Base-by-base conservation (phyloP, 2,113 vertebrate genomes). In the Blennius ocellaris region DNA sequence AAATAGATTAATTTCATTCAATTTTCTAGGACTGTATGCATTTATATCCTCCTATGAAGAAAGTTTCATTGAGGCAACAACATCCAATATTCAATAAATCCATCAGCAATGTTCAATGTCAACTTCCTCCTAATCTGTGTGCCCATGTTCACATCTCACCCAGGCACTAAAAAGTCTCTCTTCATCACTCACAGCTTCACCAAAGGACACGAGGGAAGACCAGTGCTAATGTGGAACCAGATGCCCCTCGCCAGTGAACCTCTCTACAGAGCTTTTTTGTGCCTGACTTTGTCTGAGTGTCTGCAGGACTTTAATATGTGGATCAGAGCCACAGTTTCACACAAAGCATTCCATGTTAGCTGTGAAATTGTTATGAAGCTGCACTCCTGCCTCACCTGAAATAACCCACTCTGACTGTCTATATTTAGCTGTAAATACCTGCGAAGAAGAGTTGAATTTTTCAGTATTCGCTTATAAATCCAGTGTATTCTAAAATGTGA, bases 241-340 rank as follows among this genome's bases (percentile, higher is more conserved):
- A 52, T 16, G 41, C 14, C 14, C 21, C 12, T 16, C 6, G 4
- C 48, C 52, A 53, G 30, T 21, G 37, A 47, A 51, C 11, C 15
- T 15, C 37, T 53, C 15, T 54, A 6, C 48, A 11, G 8, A 5
- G 6, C 8, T 36, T 8, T 12, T 52, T 49, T 71, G 45, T 52
- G 17, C 48, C 40, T 15, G 41, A 3, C 51, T 30, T 51, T 38
- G 51, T 48, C 37, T 50, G 6, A 63, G 21, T 30, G 49, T 6
- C 45, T 58, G 16, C 44, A 40, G 61, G 67, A 73, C 15, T 60
- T 41, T 64, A 39, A 73, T 40, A 30, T 14, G 55, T 43, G 11
- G 15, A 69, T 59, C n/a, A 41, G 53, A 50, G 62, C 56, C 36
- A 48, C 14, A 0, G 12, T 45, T 12, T 43, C 49, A 11, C 51